A percentile compares a stretch with the other conserved stretches of the same genome.
phyloP scores from a whole-genome alignment of 2,797 vertebrate species.

The Poecilia picta region DNA sequence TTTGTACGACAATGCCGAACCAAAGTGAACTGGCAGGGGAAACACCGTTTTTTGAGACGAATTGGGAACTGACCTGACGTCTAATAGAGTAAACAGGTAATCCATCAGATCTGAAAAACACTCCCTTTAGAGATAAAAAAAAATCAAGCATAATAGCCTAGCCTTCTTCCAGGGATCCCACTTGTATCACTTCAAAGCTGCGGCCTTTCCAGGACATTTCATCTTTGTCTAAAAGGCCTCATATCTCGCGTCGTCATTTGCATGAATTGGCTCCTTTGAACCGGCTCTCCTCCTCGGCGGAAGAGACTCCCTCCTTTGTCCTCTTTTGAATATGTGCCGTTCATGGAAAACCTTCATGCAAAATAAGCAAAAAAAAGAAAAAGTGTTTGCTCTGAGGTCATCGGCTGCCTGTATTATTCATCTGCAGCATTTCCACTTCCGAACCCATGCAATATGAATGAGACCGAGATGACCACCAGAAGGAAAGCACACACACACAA shows the following conservation, averaged over 20 bases:
- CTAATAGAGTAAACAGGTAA: slow-evolving; percentile 19
- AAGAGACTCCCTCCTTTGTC: slow-evolving; percentile 54
- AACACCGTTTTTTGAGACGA: not conserved
- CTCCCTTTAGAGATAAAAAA: slow-evolving; percentile 22
- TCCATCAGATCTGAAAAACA: slow-evolving; percentile 8
- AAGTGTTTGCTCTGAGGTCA: slow-evolving; percentile 48
- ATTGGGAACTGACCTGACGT: slow-evolving; percentile 2
- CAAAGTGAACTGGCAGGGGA: not conserved
- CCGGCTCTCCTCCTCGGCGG: slow-evolving; percentile 12
- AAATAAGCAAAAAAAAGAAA: slow-evolving; percentile 22
- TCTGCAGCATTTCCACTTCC: slow-evolving; percentile 45
- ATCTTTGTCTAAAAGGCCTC: slow-evolving; percentile 48
- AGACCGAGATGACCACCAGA: slow-evolving; percentile 45
- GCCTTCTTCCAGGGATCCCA: slow-evolving; percentile 13
- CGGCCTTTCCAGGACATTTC: slow-evolving; percentile 27
- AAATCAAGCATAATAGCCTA: slow-evolving; percentile 3
- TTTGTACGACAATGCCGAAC: not conserved
- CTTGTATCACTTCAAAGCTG: slow-evolving; percentile 38
- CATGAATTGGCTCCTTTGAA: slow-evolving; percentile 65
- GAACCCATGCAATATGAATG: slow-evolving; percentile 65
- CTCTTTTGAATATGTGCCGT: slow-evolving; percentile 33
- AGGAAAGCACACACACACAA: not conserved
- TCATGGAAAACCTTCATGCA: slow-evolving; percentile 49
- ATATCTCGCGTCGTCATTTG: slow-evolving; percentile 53
- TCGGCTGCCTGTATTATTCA: slow-evolving; percentile 50